Conservation (phyloP, 2,797 vertebrate species). For the Scleropages formosus region DNA sequence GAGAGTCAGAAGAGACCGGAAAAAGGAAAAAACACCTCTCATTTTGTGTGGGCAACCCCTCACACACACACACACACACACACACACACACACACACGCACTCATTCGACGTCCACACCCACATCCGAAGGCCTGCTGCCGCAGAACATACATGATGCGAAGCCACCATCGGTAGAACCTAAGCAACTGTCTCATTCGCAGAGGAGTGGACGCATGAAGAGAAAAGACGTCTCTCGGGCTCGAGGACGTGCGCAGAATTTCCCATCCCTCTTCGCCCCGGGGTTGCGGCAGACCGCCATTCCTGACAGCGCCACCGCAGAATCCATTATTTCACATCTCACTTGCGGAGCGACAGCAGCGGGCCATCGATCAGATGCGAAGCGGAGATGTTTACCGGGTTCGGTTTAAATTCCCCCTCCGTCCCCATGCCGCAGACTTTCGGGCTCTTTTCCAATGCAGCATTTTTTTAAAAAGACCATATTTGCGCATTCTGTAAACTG, state of each 20-base stretch:
- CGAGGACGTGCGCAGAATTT: background rate
- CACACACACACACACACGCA: background rate
- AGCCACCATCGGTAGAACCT: background rate
- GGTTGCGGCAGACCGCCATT: background rate
- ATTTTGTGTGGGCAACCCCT: background rate
- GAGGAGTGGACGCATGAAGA: background rate
- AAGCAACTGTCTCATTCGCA: background rate
- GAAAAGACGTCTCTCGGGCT: background rate
- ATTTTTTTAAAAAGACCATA: background rate
- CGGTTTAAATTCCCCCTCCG: background rate
- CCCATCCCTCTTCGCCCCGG: constrained; percentile 11
- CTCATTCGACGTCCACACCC: background rate
- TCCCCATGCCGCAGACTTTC: background rate
- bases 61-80: no score
- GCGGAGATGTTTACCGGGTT: background rate
- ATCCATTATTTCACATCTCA: constrained; percentile 3
- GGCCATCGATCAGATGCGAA: background rate
- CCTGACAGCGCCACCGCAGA: background rate
- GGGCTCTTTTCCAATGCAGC: background rate
- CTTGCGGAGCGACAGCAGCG: background rate
- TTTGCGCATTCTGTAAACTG: background rate
- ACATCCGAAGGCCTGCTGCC: background rate
- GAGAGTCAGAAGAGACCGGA: background rate
- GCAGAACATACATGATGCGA: background rate
- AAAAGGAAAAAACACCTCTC: background rate